Base-by-base conservation (phyloP, 2,113 vertebrate genomes). In the Ciconia maguari region DNA sequence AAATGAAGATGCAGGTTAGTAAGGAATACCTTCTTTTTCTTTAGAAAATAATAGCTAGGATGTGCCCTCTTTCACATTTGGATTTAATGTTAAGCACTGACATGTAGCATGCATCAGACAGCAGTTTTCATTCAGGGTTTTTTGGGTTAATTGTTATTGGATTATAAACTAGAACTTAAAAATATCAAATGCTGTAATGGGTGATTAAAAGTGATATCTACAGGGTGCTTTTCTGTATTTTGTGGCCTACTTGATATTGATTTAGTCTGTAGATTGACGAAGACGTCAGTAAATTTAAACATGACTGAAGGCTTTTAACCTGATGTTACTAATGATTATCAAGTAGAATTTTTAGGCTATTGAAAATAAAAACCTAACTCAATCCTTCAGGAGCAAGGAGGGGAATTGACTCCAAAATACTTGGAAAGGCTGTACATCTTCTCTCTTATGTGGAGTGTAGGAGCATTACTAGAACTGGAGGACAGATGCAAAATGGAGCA, bases 391-490 rank as follows among this genome's bases (percentile, higher is more conserved):
- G 99, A 99, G 20, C 98, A 99, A 92, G 97, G 98, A 29, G 98
- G 97, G 5, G 99, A 99, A 83, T 66, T 99, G 57, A 97, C 98
- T 11, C 85, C 94, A 13, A 98, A 98, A 68, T 98, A 99, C 94
- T 94, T 99, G 98, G 99, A 98, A 95, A 98, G 98, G 16, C 97
- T 99, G 25, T 99, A 99, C 21, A n/a, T 99, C 71, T 99, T 99
- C 74, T 98, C 99, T 22, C 98, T 99, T 46, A 99, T 99, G 99
- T 99, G 99, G 99, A 99, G 99, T 48, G 18, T 99, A 2, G 99
- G 99, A 30, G 99, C 99, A 3, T 64, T 98, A 55, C 97, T 99
- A 65, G 99, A 99, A 82, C 93, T 97, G 71, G 99, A 98, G 1
- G 99, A 99, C 92, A 98, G 99, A 58, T 96, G 87, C 70, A 99